Evolutionary conservation across 1,140 invertebrate species (phyloP), one percentile per base, ranked within the genome.

Genomic region (Bathynomus jamesi): DNA sequence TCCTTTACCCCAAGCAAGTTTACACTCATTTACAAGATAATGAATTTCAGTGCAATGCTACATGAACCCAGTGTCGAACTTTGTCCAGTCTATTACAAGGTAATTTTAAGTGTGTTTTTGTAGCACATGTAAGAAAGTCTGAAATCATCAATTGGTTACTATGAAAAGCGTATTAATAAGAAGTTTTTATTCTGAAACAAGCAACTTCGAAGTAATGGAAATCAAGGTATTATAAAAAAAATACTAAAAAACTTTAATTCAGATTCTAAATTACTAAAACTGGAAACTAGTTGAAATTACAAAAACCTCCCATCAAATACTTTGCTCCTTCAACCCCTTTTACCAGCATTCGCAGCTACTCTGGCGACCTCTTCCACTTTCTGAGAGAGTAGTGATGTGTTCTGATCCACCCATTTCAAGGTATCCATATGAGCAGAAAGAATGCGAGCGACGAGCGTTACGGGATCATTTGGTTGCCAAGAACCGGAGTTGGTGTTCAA

Each of bases 341-440:
- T 92, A 87, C 21, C 87, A 86, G 71, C 21, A 5, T 21, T 53
- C 21, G 94, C 91, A 81, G 93, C 90, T 78, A 92, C 87, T 77
- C 91, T 90, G 60, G 89, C 87, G 25, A 95, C 88, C 64, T 93
- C 90, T 78, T 95, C 92, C 46, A 95, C 86, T 79, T 90, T 89
- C 24, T 87, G 87, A 62, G 87, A 89, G 25, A 96, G 87, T 68
- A 89, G 83, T 0, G 87, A 85, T 3, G 89, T 89, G 61, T 88
- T 89, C 70, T 89, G 86, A 80, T 94, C 92, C 30, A 98, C 88
- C 93, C 93, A 97, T 78, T 96, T 93, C 76, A 98, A 85, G 0
- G 93, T 95, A 72, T 95, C 94, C 90, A 96, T 97, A 79, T 98
- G 96, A 0, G 94, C 93, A 82, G 97, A 98, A 0, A 98, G 83